Percentiles rank a stretch among this genome's conserved stretches.
Conservation (phyloP, 1,140 invertebrate genomes). For the Sycophila sp. region DNA sequence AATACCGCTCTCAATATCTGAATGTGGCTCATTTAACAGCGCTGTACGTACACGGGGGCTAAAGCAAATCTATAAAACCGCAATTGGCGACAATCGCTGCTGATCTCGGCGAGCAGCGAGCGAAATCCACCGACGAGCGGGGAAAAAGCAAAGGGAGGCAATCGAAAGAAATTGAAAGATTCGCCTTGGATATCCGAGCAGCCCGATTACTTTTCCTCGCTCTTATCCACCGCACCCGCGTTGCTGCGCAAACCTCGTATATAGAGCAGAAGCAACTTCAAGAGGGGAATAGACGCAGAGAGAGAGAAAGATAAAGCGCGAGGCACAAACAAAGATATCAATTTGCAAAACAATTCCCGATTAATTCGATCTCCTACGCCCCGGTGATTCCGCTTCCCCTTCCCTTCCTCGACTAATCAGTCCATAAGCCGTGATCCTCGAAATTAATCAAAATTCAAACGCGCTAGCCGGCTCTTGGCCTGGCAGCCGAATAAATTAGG, state of each 20-base stretch:
- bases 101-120: background rate
- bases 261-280: background rate
- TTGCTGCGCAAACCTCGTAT: no score
- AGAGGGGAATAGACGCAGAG: no score
- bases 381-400: background rate
- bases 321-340: slow-evolving; percentile 5
- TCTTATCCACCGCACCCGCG: background rate
- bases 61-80: no score
- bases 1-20: no score
- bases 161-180: slow-evolving; percentile 9
- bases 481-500: slow-evolving; percentile 36
- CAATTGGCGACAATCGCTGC: background rate
- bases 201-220: background rate
- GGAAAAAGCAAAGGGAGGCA: background rate
- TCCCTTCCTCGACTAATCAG: background rate
- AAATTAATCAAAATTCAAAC: slow-evolving; percentile 41
- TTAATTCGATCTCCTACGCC: background rate
- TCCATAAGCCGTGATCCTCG: background rate
- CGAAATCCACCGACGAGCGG: background rate
- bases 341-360: slow-evolving; percentile 24
- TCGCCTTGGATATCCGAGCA: background rate
- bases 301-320: background rate
- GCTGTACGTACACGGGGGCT: no score
- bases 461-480: background rate
- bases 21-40: no score